Conservation (phyloP, 2,113 vertebrate species). For the Ameiurus melas region DNA sequence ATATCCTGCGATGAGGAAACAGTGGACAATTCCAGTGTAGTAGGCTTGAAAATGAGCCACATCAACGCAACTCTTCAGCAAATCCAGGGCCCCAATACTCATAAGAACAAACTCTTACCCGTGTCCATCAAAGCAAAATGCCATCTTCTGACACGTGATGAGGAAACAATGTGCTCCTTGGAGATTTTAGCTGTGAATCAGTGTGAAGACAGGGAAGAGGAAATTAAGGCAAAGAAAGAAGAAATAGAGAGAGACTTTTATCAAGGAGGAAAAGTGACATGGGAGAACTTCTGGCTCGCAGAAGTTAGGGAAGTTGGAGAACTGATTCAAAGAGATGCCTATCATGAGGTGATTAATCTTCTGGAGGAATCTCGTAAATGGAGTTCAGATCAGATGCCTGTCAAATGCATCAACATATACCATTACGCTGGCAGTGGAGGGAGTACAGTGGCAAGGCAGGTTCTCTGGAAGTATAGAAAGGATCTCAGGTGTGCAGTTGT, state of each 20-base stretch:
- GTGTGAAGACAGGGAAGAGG: conserved; percentile 65
- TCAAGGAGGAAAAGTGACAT: conserved; percentile 73
- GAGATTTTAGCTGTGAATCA: conserved; percentile 76
- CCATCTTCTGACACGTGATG: conserved; percentile 62
- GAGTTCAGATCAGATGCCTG: no score
- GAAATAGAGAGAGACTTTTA: conserved; percentile 74
- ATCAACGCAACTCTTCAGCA: conserved; percentile 73
- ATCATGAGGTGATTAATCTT: conserved; percentile 58
- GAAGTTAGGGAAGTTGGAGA: conserved; percentile 67
- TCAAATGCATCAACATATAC: no score
- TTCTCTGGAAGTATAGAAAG: no score
- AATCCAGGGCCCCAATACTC: conserved; percentile 61
- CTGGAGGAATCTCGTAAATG: conserved; percentile 61
- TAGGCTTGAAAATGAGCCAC: conserved; percentile 79
- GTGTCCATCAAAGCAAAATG: conserved; percentile 68
- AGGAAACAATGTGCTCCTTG: conserved; percentile 74
- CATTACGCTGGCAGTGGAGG: no score
- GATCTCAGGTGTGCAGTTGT: no score
- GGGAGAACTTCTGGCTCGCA: conserved; percentile 80
- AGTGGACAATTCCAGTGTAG: conserved; percentile 68
- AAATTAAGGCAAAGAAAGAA: conserved; percentile 61
- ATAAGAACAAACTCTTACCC: conserved; percentile 63
- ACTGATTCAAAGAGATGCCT: conserved; percentile 78
- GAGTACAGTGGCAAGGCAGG: no score
- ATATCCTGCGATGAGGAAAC: conserved; percentile 66